Conservation (phyloP, 2,888 invertebrate genomes). For the Tachina lurida region DNA sequence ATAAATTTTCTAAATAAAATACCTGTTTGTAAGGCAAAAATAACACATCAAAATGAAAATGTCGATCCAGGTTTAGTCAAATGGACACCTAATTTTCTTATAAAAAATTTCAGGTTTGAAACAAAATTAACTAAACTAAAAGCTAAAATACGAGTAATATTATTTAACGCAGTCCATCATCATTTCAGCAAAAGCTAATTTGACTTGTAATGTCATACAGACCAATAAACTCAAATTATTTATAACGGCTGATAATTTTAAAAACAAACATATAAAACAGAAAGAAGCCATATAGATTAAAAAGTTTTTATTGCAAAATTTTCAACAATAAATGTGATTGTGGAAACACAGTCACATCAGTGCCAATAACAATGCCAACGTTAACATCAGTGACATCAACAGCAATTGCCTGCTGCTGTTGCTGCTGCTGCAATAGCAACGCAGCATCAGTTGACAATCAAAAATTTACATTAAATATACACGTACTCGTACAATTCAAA, state of each 20-base stretch:
- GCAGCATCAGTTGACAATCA: conserved; percentile 32
- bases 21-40: no score
- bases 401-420: conserved; percentile 6
- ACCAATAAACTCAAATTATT: conserved; percentile 36
- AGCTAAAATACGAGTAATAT: no score
- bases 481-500: conserved; percentile 60
- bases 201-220: conserved; percentile 45
- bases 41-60: no score
- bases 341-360: conserved; percentile 11
- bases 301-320: conserved; percentile 40
- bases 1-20: no score
- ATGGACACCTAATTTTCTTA: no score
- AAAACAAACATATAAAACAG: conserved; percentile 6
- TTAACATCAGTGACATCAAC: background rate
- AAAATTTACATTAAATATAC: conserved; percentile 44
- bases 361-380: conserved; percentile 19
- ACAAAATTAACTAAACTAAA: no score
- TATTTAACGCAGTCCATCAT: conserved; percentile 1
- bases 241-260: conserved; percentile 42
- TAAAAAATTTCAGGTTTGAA: no score
- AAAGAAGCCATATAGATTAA: conserved; percentile 34
- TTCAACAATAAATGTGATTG: conserved; percentile 54
- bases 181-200: conserved; percentile 40
- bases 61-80: no score
- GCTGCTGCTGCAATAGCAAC: background rate